Evolutionary conservation across 2,113 vertebrate species (phyloP), one percentile per base, ranked within the genome.

Genomic region (Geococcyx californianus): DNA sequence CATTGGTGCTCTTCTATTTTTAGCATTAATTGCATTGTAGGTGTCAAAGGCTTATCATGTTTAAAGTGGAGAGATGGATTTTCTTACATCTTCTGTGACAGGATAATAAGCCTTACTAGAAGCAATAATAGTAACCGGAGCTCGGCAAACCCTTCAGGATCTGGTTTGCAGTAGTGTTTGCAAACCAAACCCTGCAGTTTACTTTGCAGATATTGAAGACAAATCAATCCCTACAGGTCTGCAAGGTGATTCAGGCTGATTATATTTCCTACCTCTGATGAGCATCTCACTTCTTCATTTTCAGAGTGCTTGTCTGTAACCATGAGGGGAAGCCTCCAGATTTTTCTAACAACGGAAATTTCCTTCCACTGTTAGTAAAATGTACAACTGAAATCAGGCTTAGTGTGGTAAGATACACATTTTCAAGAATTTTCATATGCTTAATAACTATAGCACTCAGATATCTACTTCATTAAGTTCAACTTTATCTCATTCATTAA

Each of bases 11-110:
- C 89, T 96, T 97, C 97, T 98, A 98, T 98, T 98, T 98, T 98
- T 98, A 98, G 96, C 94, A 96, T 97, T 97, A 98, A 98, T 97
- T 98, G 96, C 95, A 92, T 94, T 97, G 95, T 96, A 97, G 96
- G 97, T 98, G 97, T 98, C 97, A 98, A 97, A 98, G 96, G 69
- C 96, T 97, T 97, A 96, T 98, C 97, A 38, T 81, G 93, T 97
- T 97, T 95, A 96, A 98, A 97, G 96, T 59, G 76, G 93, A 97
- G 94, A 96, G 95, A 96, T 95, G 93, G 87, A 94, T 97, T 98
- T 98, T 98, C 97, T 97, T 97, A 96, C 74, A 94, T 97, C 93
- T 97, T 91, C 80, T 67, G 52, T 97, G 97, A 97, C 94, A 98
- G 92, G 86, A 95, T 97, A 98, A 97, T 96, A 97, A 96, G 91